phyloP scores from a whole-genome alignment of 2,113 vertebrate species.

The Paraplagusia blochii region DNA sequence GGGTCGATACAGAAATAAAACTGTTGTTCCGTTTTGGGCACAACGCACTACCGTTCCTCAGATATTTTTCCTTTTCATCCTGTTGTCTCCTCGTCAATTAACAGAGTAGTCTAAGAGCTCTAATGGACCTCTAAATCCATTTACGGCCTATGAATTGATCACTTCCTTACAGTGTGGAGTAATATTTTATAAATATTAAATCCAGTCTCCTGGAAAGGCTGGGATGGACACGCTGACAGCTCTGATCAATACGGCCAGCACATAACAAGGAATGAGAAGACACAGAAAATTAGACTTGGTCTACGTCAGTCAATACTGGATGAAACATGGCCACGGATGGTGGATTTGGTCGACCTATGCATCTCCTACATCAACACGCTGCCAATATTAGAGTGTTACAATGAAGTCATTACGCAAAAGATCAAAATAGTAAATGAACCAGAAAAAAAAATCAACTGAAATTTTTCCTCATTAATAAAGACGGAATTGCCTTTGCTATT shows the following conservation, averaged over 20 bases:
- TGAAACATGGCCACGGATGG: neutral
- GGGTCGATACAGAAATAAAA: conserved; percentile 1
- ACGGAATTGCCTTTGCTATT: too few relatives aligned
- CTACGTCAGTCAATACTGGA: neutral
- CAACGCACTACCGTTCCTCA: neutral
- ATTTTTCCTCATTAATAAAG: too few relatives aligned
- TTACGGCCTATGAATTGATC: neutral
- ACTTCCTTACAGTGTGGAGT: neutral
- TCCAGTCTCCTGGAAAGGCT: neutral
- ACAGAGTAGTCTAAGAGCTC: neutral
- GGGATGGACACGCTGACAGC: neutral
- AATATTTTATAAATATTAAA: neutral
- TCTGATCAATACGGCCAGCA: neutral
- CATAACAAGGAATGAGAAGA: neutral
- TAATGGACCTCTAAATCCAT: neutral
- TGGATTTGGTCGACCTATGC: neutral
- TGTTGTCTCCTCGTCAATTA: conserved; percentile 9
- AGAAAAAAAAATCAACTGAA: too few relatives aligned
- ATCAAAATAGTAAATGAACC: conserved; percentile 1
- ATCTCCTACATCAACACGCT: neutral
- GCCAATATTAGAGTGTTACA: conserved; percentile 1
- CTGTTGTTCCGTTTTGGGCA: neutral
- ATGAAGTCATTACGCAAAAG: neutral
- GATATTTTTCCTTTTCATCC: neutral
- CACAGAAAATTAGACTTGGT: neutral